Evolutionary conservation across 2,888 invertebrate genomes (phyloP).

Genomic region (Rhingia campestris): DNA sequence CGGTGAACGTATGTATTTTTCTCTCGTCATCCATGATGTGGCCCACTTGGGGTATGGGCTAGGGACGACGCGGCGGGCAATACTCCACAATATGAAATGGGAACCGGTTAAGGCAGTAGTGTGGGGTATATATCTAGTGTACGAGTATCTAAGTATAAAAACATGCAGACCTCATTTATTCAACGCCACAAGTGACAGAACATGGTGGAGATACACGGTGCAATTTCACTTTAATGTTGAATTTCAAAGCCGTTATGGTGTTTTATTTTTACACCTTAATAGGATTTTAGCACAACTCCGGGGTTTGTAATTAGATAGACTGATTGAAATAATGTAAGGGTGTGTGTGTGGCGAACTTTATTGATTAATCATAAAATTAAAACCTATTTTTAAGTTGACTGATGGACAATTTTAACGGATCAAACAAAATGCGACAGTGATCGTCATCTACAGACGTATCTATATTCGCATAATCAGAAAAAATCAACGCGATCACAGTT

Average conservation of each 20-base stretch:
- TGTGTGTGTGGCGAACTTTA: too few relatives aligned
- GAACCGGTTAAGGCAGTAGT: conserved; percentile 19
- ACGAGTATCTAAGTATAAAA: neutral
- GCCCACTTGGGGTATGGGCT: conserved; percentile 32
- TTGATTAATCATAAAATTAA: too few relatives aligned
- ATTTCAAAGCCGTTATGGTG: neutral
- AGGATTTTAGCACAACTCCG: neutral
- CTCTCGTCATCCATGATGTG: conserved; percentile 26
- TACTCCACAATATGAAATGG: conserved; percentile 6
- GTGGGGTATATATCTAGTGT: neutral
- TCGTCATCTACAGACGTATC: too few relatives aligned
- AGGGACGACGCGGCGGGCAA: neutral
- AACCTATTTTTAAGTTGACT: too few relatives aligned
- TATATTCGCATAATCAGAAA: too few relatives aligned
- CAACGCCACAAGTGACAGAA: conserved; percentile 12
- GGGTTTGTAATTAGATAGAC: too few relatives aligned
- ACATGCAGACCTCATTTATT: conserved; percentile 40
- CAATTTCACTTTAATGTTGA: conserved; percentile 30
- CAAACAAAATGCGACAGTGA: too few relatives aligned
- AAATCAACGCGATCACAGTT: too few relatives aligned
- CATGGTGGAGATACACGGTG: conserved; percentile 11
- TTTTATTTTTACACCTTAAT: conserved; percentile 4
- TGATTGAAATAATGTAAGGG: too few relatives aligned
- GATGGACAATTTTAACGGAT: too few relatives aligned
- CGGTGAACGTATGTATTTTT: conserved; percentile 50